phyloP scores from a whole-genome alignment of 2,888 invertebrate species.

The Cataglyphis livida region DNA sequence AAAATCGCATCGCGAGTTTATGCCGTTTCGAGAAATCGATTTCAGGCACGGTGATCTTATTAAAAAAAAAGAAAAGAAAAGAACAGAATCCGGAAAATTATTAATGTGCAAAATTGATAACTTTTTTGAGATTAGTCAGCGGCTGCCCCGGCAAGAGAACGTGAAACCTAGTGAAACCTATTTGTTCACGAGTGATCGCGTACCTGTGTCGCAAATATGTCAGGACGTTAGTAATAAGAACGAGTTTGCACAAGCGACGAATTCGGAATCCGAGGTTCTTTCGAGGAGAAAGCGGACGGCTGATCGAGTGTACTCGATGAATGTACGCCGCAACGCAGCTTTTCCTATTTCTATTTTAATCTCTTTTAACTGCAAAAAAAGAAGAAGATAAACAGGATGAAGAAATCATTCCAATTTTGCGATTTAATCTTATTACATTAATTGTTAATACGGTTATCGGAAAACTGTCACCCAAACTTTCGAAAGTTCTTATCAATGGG shows the following conservation, averaged over 20 bases:
- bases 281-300: slow-evolving; percentile 70
- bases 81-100: not conserved
- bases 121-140: not conserved
- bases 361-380: not conserved
- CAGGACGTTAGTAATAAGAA: not conserved
- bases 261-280: slow-evolving; percentile 46
- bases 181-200: not conserved
- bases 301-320: slow-evolving; percentile 31
- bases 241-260: slow-evolving; percentile 40
- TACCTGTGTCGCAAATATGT: not conserved
- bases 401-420: not conserved
- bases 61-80: not conserved
- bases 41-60: not conserved
- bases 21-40: slow-evolving; percentile 1
- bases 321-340: slow-evolving; percentile 7
- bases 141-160: not conserved
- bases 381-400: not conserved
- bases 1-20: slow-evolving; percentile 31
- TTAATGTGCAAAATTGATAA: not conserved
- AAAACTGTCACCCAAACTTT: slow-evolving; percentile 1
- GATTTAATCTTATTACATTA: slow-evolving; percentile 28
- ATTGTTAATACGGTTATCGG: slow-evolving; percentile 3
- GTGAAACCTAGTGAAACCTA: slow-evolving; percentile 5
- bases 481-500: not conserved
- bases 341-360: slow-evolving; percentile 26